phyloP scores from a whole-genome alignment of 2,113 vertebrate species.

The Cebidichthys violaceus region DNA sequence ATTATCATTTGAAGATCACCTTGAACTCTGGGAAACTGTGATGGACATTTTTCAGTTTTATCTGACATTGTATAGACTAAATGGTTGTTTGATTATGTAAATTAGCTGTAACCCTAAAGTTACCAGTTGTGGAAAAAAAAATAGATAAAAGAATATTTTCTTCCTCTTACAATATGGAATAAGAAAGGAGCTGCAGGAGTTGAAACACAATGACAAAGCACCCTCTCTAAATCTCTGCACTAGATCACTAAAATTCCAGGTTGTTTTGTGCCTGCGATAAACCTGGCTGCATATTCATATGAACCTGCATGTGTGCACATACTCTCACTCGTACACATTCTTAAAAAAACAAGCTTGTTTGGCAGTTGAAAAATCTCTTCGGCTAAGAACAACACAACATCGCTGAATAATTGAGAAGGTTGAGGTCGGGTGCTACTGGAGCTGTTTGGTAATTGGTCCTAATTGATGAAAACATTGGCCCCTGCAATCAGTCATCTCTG shows the following conservation, averaged over 20 bases:
- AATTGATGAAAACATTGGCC: slow-evolving; percentile 72
- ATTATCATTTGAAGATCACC: too few species aligned
- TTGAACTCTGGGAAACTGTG: background rate
- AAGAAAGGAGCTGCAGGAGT: background rate
- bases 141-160: background rate
- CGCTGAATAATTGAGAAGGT: slow-evolving; percentile 49
- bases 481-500: slow-evolving; percentile 67
- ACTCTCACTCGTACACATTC: background rate
- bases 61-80: background rate
- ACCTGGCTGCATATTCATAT: background rate
- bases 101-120: background rate
- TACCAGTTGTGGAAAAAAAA: background rate
- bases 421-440: slow-evolving; percentile 32
- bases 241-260: background rate
- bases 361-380: slow-evolving; percentile 22
- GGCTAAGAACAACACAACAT: slow-evolving; percentile 25
- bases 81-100: background rate
- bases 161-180: background rate
- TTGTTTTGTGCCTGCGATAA: background rate
- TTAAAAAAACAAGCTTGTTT: slow-evolving; percentile 20
- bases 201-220: background rate
- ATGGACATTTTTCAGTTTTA: background rate
- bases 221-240: background rate
- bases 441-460: slow-evolving; percentile 71
- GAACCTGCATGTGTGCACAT: background rate